Percentiles rank a stretch among this genome's conserved stretches.
phyloP scores from a whole-genome alignment of 2,888 invertebrate species.

The Phania funesta region DNA sequence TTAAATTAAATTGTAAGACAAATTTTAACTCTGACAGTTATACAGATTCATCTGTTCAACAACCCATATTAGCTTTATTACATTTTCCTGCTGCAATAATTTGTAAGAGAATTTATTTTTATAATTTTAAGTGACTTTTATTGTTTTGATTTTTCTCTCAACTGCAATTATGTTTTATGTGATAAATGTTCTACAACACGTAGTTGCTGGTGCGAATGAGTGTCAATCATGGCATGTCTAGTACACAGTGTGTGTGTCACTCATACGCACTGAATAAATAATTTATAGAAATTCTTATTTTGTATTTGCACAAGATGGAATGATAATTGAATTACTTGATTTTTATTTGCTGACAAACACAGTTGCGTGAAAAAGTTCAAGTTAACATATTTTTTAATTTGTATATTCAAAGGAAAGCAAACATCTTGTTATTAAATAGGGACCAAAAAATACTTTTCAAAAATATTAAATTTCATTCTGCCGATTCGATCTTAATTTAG shows the following conservation, averaged over 20 bases:
- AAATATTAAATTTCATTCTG: no score
- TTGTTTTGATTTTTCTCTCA: conserved; percentile 11
- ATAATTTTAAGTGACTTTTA: conserved; percentile 23
- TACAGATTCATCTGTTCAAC: background rate
- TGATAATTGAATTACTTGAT: background rate
- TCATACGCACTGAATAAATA: conserved; percentile 35
- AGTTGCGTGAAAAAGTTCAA: background rate
- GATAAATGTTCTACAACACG: conserved; percentile 10
- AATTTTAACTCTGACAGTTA: conserved; percentile 15
- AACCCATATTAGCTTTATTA: background rate
- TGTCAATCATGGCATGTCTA: conserved; percentile 22
- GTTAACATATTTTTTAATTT: background rate
- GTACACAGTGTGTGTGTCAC: conserved; percentile 18
- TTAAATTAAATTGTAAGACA: no score
- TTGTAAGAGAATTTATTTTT: background rate
- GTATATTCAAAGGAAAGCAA: no score
- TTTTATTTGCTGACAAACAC: background rate
- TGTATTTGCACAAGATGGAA: background rate
- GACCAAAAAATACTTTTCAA: no score
- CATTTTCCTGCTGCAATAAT: background rate
- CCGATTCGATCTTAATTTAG: no score
- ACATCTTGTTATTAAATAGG: no score
- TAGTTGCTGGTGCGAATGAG: conserved; percentile 26
- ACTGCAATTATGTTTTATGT: background rate
- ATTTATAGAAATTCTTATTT: conserved; percentile 1